Evolutionary conservation across 2,113 vertebrate genomes (phyloP).

Genomic region (Eretmodus cyanostictus): DNA sequence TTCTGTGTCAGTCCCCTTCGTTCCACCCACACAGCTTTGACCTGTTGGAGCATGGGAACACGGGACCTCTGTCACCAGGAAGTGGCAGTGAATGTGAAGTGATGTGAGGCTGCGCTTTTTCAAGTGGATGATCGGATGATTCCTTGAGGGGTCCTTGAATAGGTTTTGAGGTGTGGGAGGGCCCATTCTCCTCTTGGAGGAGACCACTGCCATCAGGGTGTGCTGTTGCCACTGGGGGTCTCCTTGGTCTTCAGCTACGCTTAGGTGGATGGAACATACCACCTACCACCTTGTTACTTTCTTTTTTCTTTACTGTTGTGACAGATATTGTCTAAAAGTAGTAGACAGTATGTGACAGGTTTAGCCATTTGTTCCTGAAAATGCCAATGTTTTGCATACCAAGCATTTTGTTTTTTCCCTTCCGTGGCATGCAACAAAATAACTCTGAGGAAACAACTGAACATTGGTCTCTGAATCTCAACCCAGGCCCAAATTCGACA

Average conservation of each 20-base stretch:
- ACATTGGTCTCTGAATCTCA: constrained; percentile 53
- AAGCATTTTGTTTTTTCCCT: constrained; percentile 14
- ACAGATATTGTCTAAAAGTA: neutral
- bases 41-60: neutral
- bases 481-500: constrained; percentile 14
- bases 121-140: neutral
- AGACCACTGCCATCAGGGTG: neutral
- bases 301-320: neutral
- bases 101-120: neutral
- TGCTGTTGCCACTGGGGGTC: neutral
- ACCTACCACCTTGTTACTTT: neutral
- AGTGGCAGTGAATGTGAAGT: neutral
- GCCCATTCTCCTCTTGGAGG: neutral
- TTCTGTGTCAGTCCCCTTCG: neutral
- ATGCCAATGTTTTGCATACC: neutral
- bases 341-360: neutral
- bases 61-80: neutral
- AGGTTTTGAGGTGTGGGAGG: neutral
- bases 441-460: constrained; percentile 35
- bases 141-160: neutral
- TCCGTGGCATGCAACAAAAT: constrained; percentile 25
- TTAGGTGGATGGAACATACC: neutral
- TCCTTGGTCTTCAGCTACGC: neutral
- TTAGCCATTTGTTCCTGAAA: neutral
- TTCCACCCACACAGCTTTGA: neutral